Evolutionary conservation across 2,888 invertebrate genomes (phyloP), one percentile per base, ranked within the genome.

Genomic region (Scaeva pyrastri): DNA sequence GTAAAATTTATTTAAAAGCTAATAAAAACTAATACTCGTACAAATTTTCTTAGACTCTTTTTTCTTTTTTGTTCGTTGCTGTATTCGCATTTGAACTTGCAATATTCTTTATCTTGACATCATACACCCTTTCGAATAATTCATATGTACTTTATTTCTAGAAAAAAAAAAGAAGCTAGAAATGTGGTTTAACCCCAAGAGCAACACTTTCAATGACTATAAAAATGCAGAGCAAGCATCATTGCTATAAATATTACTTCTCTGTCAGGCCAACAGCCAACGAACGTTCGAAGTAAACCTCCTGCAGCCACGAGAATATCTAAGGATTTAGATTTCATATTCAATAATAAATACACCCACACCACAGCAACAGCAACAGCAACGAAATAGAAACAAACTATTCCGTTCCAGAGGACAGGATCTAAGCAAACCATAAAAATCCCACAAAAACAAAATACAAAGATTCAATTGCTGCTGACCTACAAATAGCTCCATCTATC

Each of bases 401-500:
- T 16, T 6, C n/a, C 1, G 7, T 43, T 4, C 41, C 12, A 58
- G 36, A 1, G 36, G 23, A 31, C 19, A 23, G 58, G 48, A 43
- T 52, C 68, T 41, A 52, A 68, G 68, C 52, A 45, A 31, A 31
- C 23, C 48, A 74, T 48, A 50, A 43, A 76, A 68, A 41, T 68
- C n/a, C 23, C 50, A 70, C 74, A 79, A 45, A 62, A 31, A 62
- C 10, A 52, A 64, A 43, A 73, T 36, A 58, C 50, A 74, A 52
- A 71, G 45, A 85, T 77, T 85, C 85, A 80, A 80, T 80, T 73
- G 80, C 80, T 85, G 66, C 73, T 85, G 80, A 80, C 80, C 85
- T 80, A 80, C 85, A 85, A 85, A 85, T 80, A 85, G 85, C 68
- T 76, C 55, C 80, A 85, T 85, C 80, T 71, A 79, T 84, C 64